Percentiles rank a stretch among this genome's conserved stretches.
phyloP scores from a whole-genome alignment of 2,797 vertebrate species.

The Helostoma temminkii region DNA sequence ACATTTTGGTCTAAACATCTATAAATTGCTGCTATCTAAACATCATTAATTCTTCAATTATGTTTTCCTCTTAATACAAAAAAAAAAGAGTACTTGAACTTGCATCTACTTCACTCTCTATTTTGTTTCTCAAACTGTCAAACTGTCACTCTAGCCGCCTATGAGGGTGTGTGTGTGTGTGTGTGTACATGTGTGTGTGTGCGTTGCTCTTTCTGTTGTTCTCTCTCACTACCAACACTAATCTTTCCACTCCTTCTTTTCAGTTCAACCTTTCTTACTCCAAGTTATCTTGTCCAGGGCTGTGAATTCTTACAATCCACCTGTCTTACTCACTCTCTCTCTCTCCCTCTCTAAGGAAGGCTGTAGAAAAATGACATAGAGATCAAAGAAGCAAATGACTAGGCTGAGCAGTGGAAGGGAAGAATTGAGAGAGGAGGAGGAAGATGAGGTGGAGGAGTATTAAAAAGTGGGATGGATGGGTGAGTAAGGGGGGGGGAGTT shows the following conservation, averaged over 20 bases:
- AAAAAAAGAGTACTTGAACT: not conserved
- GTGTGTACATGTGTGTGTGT: no score
- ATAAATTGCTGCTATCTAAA: no score
- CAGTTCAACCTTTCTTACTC: conserved; percentile 23
- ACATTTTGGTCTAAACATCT: no score
- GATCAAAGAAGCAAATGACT: conserved; percentile 65
- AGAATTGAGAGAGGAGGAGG: conserved; percentile 26
- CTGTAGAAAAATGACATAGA: conserved; percentile 34
- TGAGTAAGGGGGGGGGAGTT: not conserved
- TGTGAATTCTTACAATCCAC: conserved; percentile 32
- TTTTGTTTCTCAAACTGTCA: not conserved
- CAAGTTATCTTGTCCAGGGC: conserved; percentile 15
- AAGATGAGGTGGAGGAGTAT: conserved; percentile 8
- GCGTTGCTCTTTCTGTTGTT: conserved; percentile 13
- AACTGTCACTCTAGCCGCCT: not conserved
- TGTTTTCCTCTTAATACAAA: not conserved
- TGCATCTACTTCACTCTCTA: conserved; percentile 3
- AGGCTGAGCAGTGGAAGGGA: conserved; percentile 40
- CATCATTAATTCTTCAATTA: no score
- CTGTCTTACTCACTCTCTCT: conserved; percentile 13
- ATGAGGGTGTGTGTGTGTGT: not conserved
- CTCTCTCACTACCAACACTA: conserved; percentile 21
- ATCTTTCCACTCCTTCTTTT: conserved; percentile 11
- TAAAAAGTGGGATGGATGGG: not conserved
- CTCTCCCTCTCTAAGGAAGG: conserved; percentile 32